Base-by-base conservation (phyloP, 2,888 invertebrate genomes). In the Ectemnius continuus region DNA sequence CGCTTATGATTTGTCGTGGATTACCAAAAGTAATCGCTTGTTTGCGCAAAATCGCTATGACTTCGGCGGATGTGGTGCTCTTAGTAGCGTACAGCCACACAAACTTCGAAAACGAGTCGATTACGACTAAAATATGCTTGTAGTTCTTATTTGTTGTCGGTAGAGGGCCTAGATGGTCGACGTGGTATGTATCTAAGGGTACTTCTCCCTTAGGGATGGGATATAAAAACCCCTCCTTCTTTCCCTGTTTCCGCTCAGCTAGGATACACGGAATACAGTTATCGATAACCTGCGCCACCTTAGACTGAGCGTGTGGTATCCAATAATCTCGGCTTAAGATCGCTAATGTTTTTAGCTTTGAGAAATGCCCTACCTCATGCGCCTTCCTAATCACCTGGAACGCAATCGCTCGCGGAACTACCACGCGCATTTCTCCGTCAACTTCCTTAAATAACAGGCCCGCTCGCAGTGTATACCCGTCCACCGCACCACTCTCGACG, bases 381-480 rank as follows among this genome's bases (percentile, higher is more conserved):
- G 59, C 56, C 1, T 2, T 83, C 52, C 76, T 79, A 4, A 91
- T 90, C 0, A 91, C 82, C 68, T 90, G 86, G 11, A 62, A 70
- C 69, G 88, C 83, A 87, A 91, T 86, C 4, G 18, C 20, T 45
- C 78, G 84, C 1, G 91, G 91, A 26, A 91, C 83, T 0, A 88
- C 86, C 4, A 89, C 20, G 23, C 48, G 67, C 2, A 45, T 18
- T 13, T 67, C 69, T 1, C 68, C 77, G 1, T 59, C 68, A 0
- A 36, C 36, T 2, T 62, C 64, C n/a, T 64, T 74, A 45, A 70
- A 78, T 14, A 79, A 18, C 4, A 78, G 11, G 0, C 75, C 70
- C 2, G 47, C 48, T 8, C 46, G 23, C 2, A 56, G 8, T 20
- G 28, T 2, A 47, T 64, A 73, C 68, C 88, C 90, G 69, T 84